Conservation (phyloP, 2,113 vertebrate species). For the Syngnathus floridae region DNA sequence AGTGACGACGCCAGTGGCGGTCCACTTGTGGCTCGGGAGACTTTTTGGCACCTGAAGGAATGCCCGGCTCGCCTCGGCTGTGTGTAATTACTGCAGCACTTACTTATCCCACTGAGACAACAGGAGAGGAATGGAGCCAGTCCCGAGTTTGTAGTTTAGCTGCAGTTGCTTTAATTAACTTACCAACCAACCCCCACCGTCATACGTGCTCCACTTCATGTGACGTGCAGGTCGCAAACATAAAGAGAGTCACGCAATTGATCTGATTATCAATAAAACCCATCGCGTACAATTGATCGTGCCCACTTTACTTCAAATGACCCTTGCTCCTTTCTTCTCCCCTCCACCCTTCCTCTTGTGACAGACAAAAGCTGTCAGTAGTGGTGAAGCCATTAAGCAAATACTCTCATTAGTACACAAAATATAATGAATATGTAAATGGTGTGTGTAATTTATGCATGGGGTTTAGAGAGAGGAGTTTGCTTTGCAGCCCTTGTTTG, state of each 20-base stretch:
- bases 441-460: conserved; percentile 70
- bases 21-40: conserved; percentile 33
- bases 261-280: conserved; percentile 49
- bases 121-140: conserved; percentile 42
- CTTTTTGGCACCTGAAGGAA: conserved; percentile 60
- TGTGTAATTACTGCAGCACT: conserved; percentile 57
- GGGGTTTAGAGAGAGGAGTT: conserved; percentile 41
- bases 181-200: conserved; percentile 54
- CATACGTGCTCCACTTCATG: conserved; percentile 33
- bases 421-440: conserved; percentile 73
- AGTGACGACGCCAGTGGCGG: not conserved
- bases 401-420: conserved; percentile 70
- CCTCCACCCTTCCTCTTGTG: conserved; percentile 17
- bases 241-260: conserved; percentile 29
- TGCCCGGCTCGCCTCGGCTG: conserved; percentile 31
- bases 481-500: conserved; percentile 54
- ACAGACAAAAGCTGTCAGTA: conserved; percentile 59
- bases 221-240: conserved; percentile 20
- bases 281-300: conserved; percentile 44
- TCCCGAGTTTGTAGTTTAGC: conserved; percentile 52
- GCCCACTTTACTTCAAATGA: conserved; percentile 41
- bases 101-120: conserved; percentile 61
- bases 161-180: conserved; percentile 68
- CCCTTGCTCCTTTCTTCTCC: conserved; percentile 32
- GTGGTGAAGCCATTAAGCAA: conserved; percentile 60